Conservation (phyloP, 2,113 vertebrate species). For the Axis porcinus region DNA sequence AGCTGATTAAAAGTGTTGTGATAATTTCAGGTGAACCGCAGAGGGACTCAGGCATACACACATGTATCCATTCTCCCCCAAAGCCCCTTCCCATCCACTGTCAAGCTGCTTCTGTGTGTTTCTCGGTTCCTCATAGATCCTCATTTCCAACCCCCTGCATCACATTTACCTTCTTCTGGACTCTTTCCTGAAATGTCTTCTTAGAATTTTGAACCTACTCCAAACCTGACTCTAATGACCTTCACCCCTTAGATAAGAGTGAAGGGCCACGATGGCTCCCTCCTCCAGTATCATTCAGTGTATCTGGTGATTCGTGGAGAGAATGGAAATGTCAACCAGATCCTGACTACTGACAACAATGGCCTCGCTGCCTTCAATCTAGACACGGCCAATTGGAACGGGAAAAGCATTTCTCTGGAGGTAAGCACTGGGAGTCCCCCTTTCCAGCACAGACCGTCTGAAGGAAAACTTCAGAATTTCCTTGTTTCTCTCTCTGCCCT, state of each 20-base stretch:
- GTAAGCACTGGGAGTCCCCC: not conserved
- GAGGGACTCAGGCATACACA: not conserved
- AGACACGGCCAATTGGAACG: slow-evolving; percentile 13
- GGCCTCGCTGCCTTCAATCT: slow-evolving; percentile 31
- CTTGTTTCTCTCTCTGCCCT: not conserved
- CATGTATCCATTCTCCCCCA: not conserved
- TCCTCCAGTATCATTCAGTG: slow-evolving; percentile 5
- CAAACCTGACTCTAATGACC: not conserved
- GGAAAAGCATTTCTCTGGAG: slow-evolving; percentile 29
- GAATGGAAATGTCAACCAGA: not conserved
- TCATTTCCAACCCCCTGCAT: not conserved
- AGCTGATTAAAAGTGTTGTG: not conserved
- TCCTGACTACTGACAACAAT: not conserved
- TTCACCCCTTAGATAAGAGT: slow-evolving; percentile 30
- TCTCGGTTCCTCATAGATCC: not conserved
- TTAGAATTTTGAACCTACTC: not conserved
- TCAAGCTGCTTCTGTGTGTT: not conserved
- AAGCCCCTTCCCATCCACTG: not conserved
- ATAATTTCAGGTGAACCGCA: not conserved
- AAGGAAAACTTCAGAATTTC: not conserved
- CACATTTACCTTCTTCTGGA: not conserved
- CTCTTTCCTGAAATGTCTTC: not conserved
- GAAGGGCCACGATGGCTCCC: not conserved
- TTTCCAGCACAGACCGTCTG: not conserved
- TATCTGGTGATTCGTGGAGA: not conserved